Base-by-base conservation (phyloP, 2,113 vertebrate species). In the Ondatra zibethicus region DNA sequence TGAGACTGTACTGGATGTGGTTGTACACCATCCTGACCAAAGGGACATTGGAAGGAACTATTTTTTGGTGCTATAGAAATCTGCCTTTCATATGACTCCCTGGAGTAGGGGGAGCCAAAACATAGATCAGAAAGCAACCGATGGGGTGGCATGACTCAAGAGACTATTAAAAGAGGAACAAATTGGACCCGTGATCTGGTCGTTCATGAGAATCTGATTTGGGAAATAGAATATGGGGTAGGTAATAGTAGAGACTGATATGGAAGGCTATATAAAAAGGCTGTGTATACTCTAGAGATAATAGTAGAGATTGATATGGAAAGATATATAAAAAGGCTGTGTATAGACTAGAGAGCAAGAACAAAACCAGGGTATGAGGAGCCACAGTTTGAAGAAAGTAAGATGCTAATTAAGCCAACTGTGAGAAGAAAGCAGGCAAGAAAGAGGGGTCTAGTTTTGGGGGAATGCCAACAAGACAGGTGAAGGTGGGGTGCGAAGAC, bases 331-430 rank as follows among this genome's bases (percentile, higher is more conserved):
- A 39, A 25, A 14, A 68, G 5, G 17, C 33, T 70, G 33, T 31
- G 27, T 12, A 11, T 65, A 27, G 81, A 52, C n/a, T 13, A 66
- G 63, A 95, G 75, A 17, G 17, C 47, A 80, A 80, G 66, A 66
- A 66, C 29, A 89, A 72, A 95, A 68, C 16, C 65, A 58, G 42
- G 36, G 73, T 95, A 39, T 61, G 76, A 93, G 84, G 55, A 95
- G 31, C 9, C 76, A 65, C 61, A n/a, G 27, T 70, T 17, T 89
- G 68, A 89, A 75, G 17, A 96, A 80, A 50, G 19, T 39, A 45
- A 89, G 31, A 77, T 73, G 84, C n/a, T 50, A 80, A 80, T 45
- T 82, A 76, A 93, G 61, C 45, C 66, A 68, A 10, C 23, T 65
- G 11, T 17, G 25, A 92, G 73, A 58, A 82, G 61, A 78, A 10